phyloP scores from a whole-genome alignment of 2,797 vertebrate genomes.

The Micromesistius poutassou region DNA sequence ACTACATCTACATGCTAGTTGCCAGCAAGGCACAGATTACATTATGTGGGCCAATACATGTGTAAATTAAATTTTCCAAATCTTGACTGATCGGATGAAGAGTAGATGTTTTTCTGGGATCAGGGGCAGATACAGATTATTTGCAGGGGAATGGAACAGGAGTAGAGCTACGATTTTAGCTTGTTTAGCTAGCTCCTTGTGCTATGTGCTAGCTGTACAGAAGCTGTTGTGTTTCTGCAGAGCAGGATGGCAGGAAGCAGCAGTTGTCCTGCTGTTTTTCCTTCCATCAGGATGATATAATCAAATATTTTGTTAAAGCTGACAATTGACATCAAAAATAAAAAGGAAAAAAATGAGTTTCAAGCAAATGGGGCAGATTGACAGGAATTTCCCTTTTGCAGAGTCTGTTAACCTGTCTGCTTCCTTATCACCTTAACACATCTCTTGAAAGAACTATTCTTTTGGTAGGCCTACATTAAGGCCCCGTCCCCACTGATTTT shows the following conservation, averaged over 20 bases:
- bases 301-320: neutral
- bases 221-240: neutral
- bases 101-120: neutral
- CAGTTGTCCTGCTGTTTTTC: neutral
- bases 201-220: neutral
- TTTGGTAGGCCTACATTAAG: neutral
- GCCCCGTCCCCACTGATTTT: no score
- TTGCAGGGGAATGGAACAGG: neutral
- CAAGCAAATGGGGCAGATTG: neutral
- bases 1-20: neutral
- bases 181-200: neutral
- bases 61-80: neutral
- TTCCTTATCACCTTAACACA: neutral
- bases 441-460: neutral
- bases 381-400: neutral
- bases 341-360: neutral
- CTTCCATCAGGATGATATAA: neutral
- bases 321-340: neutral
- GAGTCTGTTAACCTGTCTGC: neutral
- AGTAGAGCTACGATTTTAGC: neutral
- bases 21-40: neutral
- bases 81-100: neutral
- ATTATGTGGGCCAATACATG: neutral
- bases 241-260: neutral
- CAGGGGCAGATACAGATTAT: neutral